Evolutionary conservation across 2,797 vertebrate genomes (phyloP), one percentile per base, ranked within the genome.

Genomic region (Tympanoctomys barrerae): DNA sequence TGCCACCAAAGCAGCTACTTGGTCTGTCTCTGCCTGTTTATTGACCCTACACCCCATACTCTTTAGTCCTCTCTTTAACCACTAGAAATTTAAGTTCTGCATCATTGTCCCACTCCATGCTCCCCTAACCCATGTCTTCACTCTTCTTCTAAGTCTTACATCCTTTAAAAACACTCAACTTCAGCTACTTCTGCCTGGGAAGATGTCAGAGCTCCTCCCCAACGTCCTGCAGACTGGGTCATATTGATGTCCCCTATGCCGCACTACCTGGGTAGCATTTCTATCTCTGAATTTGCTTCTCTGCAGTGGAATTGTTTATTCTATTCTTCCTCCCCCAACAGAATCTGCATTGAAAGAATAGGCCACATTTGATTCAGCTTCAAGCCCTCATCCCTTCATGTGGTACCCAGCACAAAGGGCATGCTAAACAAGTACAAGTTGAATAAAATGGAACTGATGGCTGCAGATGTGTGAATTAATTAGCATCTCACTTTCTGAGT

Each of bases 401-500:
- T 87, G 80, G 33, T 90, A 42, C 46, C 54, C 84, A 52, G 39
- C 52, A 36, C 24, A 86, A 46, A 97, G 52, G 26, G 46, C 62
- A 86, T 80, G 2, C 57, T 46, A 85, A 66, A 22, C 16, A 96
- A 92, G 36, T 49, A 49, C 75, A 78, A n/a, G 36, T 94, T 88
- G 68, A 81, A 81, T 87, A 75, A 91, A 96, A 95, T 42, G 42
- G 62, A 95, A 92, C 66, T 80, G 61, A 59, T 87, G 24, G 54
- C 79, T 94, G 79, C 75, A 81, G 84, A 87, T 77, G 31, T 90
- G n/a, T 93, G 64, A 85, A 95, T 94, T 90, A 92, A 89, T 96
- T 82, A 89, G 62, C 95, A 93, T 93, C 84, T 83, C 78, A 81
- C n/a, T 91, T 57, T 93, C 73, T 59, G 46, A 87, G 66, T 39